These are phyloP conservation scores for Crocuta crocuta DNA, from an alignment of 2,113 vertebrate genomes.

Conservation along the genomic window DNA sequence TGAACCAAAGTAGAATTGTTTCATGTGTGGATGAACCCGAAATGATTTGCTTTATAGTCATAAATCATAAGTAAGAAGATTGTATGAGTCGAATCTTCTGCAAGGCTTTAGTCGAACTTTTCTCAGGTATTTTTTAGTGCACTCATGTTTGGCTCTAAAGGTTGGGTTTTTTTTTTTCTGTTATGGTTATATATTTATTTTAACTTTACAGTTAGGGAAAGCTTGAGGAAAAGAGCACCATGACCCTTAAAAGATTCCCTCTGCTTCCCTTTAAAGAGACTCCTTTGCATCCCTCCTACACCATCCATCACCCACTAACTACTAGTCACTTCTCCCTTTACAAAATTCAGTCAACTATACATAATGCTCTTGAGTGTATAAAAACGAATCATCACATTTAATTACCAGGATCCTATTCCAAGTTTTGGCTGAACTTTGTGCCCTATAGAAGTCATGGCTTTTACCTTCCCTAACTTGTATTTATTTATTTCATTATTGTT, in stretches of 20 bases:
- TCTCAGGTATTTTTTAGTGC: background rate
- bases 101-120: background rate
- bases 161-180: background rate
- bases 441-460: background rate
- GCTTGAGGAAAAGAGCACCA: background rate
- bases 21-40: background rate
- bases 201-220: background rate
- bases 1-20: background rate
- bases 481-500: background rate
- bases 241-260: background rate
- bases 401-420: background rate
- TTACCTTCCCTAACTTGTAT: background rate
- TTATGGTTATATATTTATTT: background rate
- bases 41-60: background rate
- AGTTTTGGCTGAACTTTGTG: background rate
- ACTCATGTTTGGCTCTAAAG: background rate
- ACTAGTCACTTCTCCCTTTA: background rate
- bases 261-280: background rate
- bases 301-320: background rate
- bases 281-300: background rate
- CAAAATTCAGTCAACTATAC: background rate
- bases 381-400: background rate
- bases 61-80: background rate
- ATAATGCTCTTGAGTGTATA: background rate
- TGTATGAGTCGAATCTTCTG: background rate